A percentile compares a stretch with the other conserved stretches of the same genome.
Conservation (phyloP, 2,113 vertebrate species). For the Aldabrachelys gigantea region DNA sequence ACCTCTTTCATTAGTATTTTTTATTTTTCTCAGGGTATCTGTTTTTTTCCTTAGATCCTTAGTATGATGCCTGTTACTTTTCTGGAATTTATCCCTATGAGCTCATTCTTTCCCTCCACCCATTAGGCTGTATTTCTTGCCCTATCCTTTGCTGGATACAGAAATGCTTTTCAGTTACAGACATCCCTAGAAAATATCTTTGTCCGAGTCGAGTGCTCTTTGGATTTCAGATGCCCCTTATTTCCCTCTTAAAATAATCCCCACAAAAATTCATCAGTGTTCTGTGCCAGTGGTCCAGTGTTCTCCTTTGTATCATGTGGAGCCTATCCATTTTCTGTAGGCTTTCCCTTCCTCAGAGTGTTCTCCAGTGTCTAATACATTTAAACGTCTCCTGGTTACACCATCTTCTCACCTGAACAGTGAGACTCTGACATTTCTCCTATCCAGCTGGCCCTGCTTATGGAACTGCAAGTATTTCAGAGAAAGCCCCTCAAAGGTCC, state of each 20-base stretch:
- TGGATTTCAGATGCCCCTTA: neutral
- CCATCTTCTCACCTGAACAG: neutral
- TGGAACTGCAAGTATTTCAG: neutral
- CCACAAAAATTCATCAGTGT: neutral
- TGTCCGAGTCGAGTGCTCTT: neutral
- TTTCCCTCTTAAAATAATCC: neutral
- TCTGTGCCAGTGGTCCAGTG: neutral
- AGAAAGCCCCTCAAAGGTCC: neutral
- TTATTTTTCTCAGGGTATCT: neutral
- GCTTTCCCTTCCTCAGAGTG: neutral
- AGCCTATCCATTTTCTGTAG: neutral
- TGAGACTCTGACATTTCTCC: neutral
- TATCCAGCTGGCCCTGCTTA: neutral
- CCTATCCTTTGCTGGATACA: neutral
- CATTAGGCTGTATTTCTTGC: neutral
- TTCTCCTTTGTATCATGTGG: neutral
- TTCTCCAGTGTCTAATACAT: neutral
- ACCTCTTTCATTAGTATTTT: neutral
- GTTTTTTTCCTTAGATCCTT: neutral
- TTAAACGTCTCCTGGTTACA: neutral
- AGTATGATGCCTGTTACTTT: neutral
- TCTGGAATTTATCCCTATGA: neutral
- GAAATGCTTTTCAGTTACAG: neutral
- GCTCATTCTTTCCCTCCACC: neutral
- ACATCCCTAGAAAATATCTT: neutral